Base-by-base conservation (phyloP, 2,888 invertebrate species). In the Holacanthella duospinosa region DNA sequence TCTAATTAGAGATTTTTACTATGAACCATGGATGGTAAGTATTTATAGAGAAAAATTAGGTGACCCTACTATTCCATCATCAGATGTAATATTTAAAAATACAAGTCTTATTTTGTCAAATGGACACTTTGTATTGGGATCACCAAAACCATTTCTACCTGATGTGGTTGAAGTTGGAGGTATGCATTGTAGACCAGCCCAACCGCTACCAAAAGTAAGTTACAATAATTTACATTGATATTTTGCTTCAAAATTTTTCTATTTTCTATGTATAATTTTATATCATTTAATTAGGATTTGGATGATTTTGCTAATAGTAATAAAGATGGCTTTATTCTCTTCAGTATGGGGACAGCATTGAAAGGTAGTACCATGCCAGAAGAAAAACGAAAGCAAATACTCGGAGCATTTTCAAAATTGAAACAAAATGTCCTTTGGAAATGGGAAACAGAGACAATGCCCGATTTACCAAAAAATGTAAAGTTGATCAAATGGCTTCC, bases 261-360 rank as follows among this genome's bases (percentile, higher is more conserved):
- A n/a, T n/a, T n/a, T n/a, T n/a, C n/a, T n/a, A n/a, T n/a, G 21
- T 26, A 6, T 28, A 55, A 12, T 55, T 29, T 26, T 29, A 4
- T 19, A 9, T 16, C 6, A 24, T 25, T 27, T 43, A n/a, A n/a
- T n/a, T 9, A 64, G 64, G 66, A 66, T n/a, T 74, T 88, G 12
- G 79, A 82, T 67, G 78, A 80, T 64, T 87, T 87, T 74, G 77
- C 89, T 25, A 83, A 84, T 70, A 81, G 81, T 59, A 83, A n/a
- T n/a, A 74, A n/a, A 59, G 74, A 79, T 24, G 90, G 89, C 2
- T 89, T 90, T 75, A 84, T 90, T 62, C 89, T 86, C 76, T 87
- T 90, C 19, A 89, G 89, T 43, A 89, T 90, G 88, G 90, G 90
- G 0, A 89, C 89, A 0, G 88, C 88, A 1, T 88, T 90, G 0